phyloP scores from a whole-genome alignment of 2,797 vertebrate species.

The Alauda arvensis region DNA sequence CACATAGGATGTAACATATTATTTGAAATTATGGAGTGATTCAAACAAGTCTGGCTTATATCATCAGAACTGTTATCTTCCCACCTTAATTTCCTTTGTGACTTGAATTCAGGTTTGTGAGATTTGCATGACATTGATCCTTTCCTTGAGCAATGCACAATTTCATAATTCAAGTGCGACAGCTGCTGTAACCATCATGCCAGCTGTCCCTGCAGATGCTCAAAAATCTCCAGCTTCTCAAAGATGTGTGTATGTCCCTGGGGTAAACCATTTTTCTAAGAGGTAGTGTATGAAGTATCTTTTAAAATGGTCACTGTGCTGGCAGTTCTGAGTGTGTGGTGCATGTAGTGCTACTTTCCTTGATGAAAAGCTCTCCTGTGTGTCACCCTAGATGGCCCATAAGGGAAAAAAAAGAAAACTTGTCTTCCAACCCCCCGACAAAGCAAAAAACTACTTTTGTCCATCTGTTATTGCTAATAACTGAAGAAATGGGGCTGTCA shows the following conservation, averaged over 20 bases:
- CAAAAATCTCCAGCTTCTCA: conserved; percentile 19
- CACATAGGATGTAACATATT: not conserved
- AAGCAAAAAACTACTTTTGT: not conserved
- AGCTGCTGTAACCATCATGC: conserved; percentile 27
- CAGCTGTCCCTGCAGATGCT: conserved; percentile 48
- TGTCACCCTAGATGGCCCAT: not conserved
- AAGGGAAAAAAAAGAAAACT: not conserved
- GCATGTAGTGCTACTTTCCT: not conserved
- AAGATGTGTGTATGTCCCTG: conserved; percentile 9
- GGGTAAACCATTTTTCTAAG: conserved; percentile 41
- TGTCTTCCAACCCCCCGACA: not conserved
- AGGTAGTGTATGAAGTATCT: conserved; percentile 19
- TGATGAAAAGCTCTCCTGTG: not conserved
- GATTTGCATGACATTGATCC: conserved; percentile 53
- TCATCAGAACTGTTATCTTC: not conserved
- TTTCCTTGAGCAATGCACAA: conserved; percentile 44
- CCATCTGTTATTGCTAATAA: not conserved
- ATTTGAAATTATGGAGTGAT: not conserved
- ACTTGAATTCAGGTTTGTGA: conserved; percentile 42
- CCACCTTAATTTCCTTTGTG: conserved; percentile 27
- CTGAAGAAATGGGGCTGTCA: not conserved
- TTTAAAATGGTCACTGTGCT: conserved; percentile 22
- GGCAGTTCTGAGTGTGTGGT: not conserved
- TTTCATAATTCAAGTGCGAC: conserved; percentile 51
- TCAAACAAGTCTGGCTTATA: not conserved